Evolutionary conservation across 2,888 invertebrate genomes (phyloP).

Genomic region (Hydraecia micacea): DNA sequence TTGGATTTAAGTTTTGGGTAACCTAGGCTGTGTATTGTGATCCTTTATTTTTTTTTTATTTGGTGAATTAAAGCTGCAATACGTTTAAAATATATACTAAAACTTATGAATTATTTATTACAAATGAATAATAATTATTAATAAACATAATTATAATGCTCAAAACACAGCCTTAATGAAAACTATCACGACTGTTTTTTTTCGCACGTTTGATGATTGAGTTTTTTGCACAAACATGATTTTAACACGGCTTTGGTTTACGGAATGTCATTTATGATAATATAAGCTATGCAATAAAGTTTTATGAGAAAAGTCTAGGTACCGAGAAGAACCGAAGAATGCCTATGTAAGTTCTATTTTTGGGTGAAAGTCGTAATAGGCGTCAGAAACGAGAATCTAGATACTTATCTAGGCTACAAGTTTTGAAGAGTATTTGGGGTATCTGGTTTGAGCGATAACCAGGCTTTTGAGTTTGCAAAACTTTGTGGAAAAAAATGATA

Average conservation of each 20-base stretch:
- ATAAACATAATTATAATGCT: not conserved
- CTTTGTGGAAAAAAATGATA: not conserved
- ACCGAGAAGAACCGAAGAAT: not conserved
- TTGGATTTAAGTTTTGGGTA: conserved; percentile 1
- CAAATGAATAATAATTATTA: not conserved
- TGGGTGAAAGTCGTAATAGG: not conserved
- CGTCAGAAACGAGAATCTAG: conserved; percentile 16
- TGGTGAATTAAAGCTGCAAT: not conserved
- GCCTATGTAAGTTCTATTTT: conserved; percentile 7
- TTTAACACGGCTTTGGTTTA: conserved; percentile 34
- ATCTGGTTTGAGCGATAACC: not conserved
- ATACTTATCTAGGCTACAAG: not conserved
- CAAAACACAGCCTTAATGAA: conserved; percentile 20
- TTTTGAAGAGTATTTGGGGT: conserved; percentile 13
- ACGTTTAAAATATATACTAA: not conserved
- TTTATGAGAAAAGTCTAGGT: conserved; percentile 9
- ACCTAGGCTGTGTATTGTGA: conserved; percentile 11
- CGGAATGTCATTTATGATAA: not conserved
- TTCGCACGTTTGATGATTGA: conserved; percentile 48
- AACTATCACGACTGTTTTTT: conserved; percentile 39
- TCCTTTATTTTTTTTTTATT: not conserved
- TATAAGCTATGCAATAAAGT: conserved; percentile 29
- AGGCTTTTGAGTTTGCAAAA: not conserved
- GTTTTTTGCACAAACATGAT: conserved; percentile 39
- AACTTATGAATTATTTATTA: not conserved